These are phyloP conservation scores for Myathropa florea DNA, from an alignment of 2,888 invertebrate species.

Conservation along the genomic window DNA sequence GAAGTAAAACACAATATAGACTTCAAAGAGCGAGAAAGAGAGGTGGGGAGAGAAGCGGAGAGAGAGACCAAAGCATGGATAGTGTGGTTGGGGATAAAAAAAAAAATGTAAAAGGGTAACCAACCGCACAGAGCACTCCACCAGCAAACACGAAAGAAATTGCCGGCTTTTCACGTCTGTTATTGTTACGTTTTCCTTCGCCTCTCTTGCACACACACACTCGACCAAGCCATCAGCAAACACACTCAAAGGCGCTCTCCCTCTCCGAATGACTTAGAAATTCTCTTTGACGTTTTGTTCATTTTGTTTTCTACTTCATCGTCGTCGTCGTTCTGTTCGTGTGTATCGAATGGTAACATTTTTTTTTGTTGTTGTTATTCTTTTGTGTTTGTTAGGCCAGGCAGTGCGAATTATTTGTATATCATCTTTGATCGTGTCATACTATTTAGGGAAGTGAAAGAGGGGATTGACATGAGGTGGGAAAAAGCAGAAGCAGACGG, in stretches of 20 bases:
- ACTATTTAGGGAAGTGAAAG: not conserved
- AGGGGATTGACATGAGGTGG: not conserved
- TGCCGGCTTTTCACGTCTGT: constrained; percentile 64
- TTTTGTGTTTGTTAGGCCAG: not conserved
- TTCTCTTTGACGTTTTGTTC: constrained; percentile 3
- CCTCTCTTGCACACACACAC: not conserved
- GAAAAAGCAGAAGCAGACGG: not conserved
- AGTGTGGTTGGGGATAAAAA: constrained; percentile 1
- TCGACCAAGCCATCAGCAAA: not conserved
- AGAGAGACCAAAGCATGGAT: not conserved
- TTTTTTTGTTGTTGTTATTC: not conserved
- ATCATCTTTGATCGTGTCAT: constrained; percentile 16
- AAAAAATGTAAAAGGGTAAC: not conserved
- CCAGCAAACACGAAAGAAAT: constrained; percentile 22
- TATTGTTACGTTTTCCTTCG: constrained; percentile 51
- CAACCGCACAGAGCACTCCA: constrained; percentile 22
- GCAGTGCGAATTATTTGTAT: not conserved
- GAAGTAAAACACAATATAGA: constrained; percentile 2
- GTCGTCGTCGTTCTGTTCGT: not conserved
- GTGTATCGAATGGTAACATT: not conserved
- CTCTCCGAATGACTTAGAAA: not conserved
- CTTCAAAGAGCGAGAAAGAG: not conserved
- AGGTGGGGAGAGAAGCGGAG: not conserved
- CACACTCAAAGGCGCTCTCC: not conserved
- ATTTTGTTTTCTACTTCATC: not conserved